A percentile compares a stretch with the other conserved stretches of the same genome.
phyloP scores from a whole-genome alignment of 2,113 vertebrate species.

The rabbit (Oryctolagus cuniculus) region mOryCun1.1 NC_091432.1:76816001-76816500 shows the following conservation, averaged over 20 bases:
- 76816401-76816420: constrained; percentile 71
- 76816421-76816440: constrained; percentile 79
- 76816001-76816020: constrained; percentile 76
- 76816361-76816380: constrained; percentile 66
- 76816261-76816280: constrained; percentile 93
- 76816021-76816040: constrained; percentile 64
- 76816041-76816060: constrained; percentile 56
- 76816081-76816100: constrained; percentile 44
- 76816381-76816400: constrained; percentile 58
- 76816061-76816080: background rate
- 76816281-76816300: constrained; percentile 88
- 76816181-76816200: constrained; percentile 62
- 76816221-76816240: constrained; percentile 67
- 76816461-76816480: constrained; percentile 69
- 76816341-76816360: constrained; percentile 82
- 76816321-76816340: constrained; percentile 88
- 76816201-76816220: constrained; percentile 38
- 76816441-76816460: constrained; percentile 80
- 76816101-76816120: constrained; percentile 52
- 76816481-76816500: constrained; percentile 69
- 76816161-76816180: constrained; percentile 61
- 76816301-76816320: constrained; percentile 86
- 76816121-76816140: constrained; percentile 58
- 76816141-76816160: constrained; percentile 28
- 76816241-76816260: constrained; percentile 85